Evolutionary conservation across 2,797 vertebrate species (phyloP).

Genomic region (Coreius guichenoti): DNA sequence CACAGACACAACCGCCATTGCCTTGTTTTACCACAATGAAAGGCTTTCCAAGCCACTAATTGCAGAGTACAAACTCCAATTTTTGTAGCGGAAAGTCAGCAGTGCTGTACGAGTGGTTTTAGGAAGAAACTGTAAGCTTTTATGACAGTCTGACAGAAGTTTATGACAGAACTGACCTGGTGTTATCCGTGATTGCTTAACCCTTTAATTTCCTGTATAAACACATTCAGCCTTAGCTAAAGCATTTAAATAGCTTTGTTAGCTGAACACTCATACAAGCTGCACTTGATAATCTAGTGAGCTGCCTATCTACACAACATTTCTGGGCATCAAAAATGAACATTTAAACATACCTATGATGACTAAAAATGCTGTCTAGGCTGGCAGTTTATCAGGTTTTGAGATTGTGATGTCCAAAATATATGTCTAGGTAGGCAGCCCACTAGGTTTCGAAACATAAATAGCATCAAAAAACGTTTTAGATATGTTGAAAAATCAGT

Average conservation of each 20-base stretch:
- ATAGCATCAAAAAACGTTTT: conserved; percentile 16
- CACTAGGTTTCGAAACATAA: neutral
- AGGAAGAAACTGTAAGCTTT: conserved; percentile 46
- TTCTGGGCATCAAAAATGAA: neutral
- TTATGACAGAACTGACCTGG: conserved; percentile 28
- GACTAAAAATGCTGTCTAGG: neutral
- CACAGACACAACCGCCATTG: conserved; percentile 50
- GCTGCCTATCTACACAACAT: neutral
- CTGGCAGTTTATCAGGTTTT: neutral
- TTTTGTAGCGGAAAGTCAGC: conserved; percentile 35
- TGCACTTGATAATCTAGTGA: neutral
- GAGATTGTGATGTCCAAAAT: neutral
- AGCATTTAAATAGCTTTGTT: neutral
- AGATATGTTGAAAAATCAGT: conserved; percentile 19
- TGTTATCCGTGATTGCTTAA: conserved; percentile 23
- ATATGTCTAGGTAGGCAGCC: neutral
- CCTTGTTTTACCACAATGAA: conserved; percentile 52
- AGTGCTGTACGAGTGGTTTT: conserved; percentile 47
- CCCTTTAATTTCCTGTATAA: neutral
- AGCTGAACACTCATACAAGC: neutral
- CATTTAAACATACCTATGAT: neutral
- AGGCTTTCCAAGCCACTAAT: conserved; percentile 62
- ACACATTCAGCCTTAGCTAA: neutral
- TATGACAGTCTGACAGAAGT: conserved; percentile 1
- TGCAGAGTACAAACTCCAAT: conserved; percentile 54